Conservation (phyloP, 2,113 vertebrate genomes). For the Mormoops blainvillei region DNA sequence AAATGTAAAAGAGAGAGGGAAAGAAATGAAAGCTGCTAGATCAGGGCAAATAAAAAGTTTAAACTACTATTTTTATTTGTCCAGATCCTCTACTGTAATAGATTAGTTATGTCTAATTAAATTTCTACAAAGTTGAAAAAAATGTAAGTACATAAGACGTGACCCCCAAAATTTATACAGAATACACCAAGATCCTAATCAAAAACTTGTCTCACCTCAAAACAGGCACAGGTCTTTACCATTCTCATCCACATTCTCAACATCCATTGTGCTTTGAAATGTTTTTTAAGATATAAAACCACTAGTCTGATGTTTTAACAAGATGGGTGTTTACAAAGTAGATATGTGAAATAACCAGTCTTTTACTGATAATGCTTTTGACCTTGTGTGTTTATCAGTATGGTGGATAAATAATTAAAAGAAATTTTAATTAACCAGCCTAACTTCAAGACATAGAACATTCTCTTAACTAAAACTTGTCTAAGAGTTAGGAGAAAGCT, state of each 20-base stretch:
- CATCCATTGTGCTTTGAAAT: not conserved
- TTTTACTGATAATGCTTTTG: not conserved
- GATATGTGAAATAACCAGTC: not conserved
- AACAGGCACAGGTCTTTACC: not conserved
- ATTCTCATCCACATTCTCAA: not conserved
- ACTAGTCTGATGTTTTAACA: not conserved
- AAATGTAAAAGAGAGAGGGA: too few relatives aligned
- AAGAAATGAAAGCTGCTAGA: not conserved
- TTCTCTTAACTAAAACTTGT: not conserved
- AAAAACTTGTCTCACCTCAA: not conserved
- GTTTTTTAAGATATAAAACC: not conserved
- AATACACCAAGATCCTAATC: not conserved
- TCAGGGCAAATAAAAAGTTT: not conserved
- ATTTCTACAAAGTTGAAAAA: constrained; percentile 28
- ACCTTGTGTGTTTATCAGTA: not conserved
- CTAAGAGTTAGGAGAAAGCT: not conserved
- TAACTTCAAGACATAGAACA: not conserved
- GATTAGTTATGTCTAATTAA: constrained; percentile 51
- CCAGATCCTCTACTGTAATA: not conserved
- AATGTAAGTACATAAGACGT: not conserved
- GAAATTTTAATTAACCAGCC: not conserved
- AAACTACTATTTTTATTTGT: not conserved
- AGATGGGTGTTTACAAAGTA: not conserved
- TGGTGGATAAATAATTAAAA: not conserved
- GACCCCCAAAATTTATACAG: not conserved